Evolutionary conservation across 1,140 invertebrate species (phyloP), one percentile per base, ranked within the genome.

Genomic region (Apis florea): DNA sequence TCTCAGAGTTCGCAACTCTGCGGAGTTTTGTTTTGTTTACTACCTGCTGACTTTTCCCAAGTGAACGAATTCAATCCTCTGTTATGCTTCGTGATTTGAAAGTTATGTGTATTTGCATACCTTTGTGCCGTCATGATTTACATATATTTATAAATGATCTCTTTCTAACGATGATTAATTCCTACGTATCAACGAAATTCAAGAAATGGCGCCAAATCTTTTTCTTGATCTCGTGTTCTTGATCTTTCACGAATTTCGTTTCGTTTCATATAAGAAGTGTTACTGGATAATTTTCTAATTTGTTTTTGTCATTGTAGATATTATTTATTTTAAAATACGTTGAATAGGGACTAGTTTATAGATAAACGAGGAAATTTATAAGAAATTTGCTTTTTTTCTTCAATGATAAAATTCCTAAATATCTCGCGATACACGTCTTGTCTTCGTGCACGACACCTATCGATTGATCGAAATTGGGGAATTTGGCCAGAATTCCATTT

Each of bases 261-360:
- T 21, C 26, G 26, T 40, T 12, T 12, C 2, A 0, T 4, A n/a
- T 21, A 5, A 51, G 12, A 31, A 31, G 6, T 21, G 2, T 9
- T 5, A 10, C 47, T 21, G 49, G 1, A 15, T 11, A 13, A 66
- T 64, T n/a, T 10, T 13, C 21, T 11, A 47, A 56, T 47, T 26
- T 26, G 49, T 79, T 66, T 72, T 54, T 64, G 54, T 59, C 19
- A 8, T 17, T 17, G 19, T 26, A 17, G 13, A 26, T 19, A 51
- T 53, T 0, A 58, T 58, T 17, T 61, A 31, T 53, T 79, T 24
- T 0, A 61, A 80, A 73, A 40, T 40, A n/a, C 53, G 51, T 56
- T 51, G 78, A 74, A 80, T 40, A 53, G 53, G n/a, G 59, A 12
- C 9, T 2, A 40, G 75, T 77, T 77, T 77, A 49, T 64, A 40